Base-by-base conservation (phyloP, 1,140 invertebrate genomes). In the Temnothorax nylanderi region DNA sequence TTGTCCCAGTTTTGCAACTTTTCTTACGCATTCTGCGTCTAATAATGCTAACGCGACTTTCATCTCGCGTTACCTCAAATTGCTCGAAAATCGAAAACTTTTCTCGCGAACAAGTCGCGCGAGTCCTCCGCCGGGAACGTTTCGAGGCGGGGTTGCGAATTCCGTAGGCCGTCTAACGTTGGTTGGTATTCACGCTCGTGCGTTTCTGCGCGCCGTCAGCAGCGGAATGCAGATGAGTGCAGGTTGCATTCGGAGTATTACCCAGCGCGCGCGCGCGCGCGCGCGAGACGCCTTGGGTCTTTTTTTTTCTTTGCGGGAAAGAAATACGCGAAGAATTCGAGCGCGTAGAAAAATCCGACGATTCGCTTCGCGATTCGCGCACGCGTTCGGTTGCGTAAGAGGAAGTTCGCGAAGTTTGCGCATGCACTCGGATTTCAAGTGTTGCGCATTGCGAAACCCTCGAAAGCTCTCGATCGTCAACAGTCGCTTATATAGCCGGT, bases 171-270 rank as follows among this genome's bases (percentile, higher is more conserved):
- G n/a, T 75, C 56, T 75, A 26, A 60, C 69, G 69, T 54, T 6
- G 51, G 13, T 84, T 75, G 56, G 54, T 84, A 84, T 84, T 74
- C 69, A 75, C 51, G 54, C 54, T 58, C 67, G 67, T 58, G 69
- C 32, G 41, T 84, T 60, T 84, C 44, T 84, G 26, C 41, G 41
- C 80, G 80, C 8, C 54, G 80, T n/a, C 80, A 74, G 67, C 54
- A 49, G 41, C 41, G 69, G 80, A 84, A 84, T 84, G 80, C 80
- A 84, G 69, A 84, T 84, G 80, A 75, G 69, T 75, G 69, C 80
- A 60, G 69, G 56, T 74, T 84, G 69, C 80, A 84, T 75, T 84
- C 80, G 80, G 80, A 34, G 67, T 54, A 81, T 62, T 84, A 75
- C 26, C 69, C 64, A 49, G 77, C 51, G 44, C 37, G 64, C 64